Conservation (phyloP, 2,888 invertebrate species). For the Acronicta psi region DNA sequence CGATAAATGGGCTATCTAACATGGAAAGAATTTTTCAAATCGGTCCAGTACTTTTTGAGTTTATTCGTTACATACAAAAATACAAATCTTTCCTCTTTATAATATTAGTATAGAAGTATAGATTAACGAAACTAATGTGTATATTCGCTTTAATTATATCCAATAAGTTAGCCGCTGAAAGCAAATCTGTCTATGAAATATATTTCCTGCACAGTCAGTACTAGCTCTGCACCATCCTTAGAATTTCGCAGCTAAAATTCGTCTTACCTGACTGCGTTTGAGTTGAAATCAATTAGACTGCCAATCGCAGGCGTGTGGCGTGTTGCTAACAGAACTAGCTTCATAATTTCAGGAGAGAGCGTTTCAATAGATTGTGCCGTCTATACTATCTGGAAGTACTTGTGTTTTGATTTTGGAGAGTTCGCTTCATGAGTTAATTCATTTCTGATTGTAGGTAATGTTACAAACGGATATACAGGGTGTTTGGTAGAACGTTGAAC, state of each 20-base stretch:
- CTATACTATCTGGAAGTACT: conserved; percentile 36
- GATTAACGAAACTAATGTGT: neutral
- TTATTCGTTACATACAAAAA: too few relatives aligned
- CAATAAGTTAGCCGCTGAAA: conserved; percentile 3
- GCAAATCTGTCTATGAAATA: conserved; percentile 36
- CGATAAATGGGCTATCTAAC: too few relatives aligned
- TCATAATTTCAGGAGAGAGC: conserved; percentile 49
- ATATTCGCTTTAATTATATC: neutral
- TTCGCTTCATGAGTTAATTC: conserved; percentile 2
- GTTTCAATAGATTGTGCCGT: conserved; percentile 37
- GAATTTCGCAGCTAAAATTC: conserved; percentile 53
- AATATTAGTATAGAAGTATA: too few relatives aligned
- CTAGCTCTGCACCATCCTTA: conserved; percentile 19
- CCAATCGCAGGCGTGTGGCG: conserved; percentile 62
- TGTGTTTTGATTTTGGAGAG: conserved; percentile 24
- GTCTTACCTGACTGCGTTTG: conserved; percentile 64
- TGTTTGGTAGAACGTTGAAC: too few relatives aligned
- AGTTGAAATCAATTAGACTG: conserved; percentile 75
- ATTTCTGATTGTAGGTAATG: neutral
- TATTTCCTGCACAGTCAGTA: conserved; percentile 21
- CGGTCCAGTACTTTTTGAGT: too few relatives aligned
- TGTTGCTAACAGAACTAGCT: conserved; percentile 36
- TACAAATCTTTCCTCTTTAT: too few relatives aligned
- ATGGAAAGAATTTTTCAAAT: too few relatives aligned
- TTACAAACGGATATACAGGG: neutral